Base-by-base conservation (phyloP, 23 tunicate species). In the Styela plicata region DNA sequence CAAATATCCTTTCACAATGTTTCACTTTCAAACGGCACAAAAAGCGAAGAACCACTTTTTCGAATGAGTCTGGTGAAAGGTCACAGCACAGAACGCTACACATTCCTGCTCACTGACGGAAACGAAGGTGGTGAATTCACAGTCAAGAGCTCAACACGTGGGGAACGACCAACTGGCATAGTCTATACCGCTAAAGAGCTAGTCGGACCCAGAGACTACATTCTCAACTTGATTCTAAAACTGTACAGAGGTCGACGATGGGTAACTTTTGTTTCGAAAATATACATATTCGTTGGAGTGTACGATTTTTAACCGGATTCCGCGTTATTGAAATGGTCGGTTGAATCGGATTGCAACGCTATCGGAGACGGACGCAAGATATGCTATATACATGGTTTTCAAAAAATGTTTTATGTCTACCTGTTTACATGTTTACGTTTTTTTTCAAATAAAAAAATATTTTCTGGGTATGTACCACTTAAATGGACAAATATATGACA, bases 1-100 rank as follows among this genome's bases (percentile, higher is more conserved):
- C 97, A 92, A 61, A 87, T 92, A 26, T 82, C 89, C 62, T 80
- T 29, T 69, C 92, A 92, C 85, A 92, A 92, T 80, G 84, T 92
- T 27, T 63, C 92, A 3, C 36, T 87, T 33, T 24, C 74, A n/a
- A 84, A 92, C 69, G 67, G 81, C 69, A 74, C 92, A 22, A 24
- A 69, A 52, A 74, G 34, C 25, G 80, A 87, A 33, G 84, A 83
- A 52, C 73, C 97, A 1, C 69, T 92, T 24, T 92, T 92, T 62
- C 88, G 97, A 7, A 74, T 92, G 86, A 74, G 84, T 36, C 44
- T 87, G 34, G 78, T 82, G 1, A 37, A 44, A 30, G 33, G 75
- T 66, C 69, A 24, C 61, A 80, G 93, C 74, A 80, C 57, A 26
- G 88, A 84, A 65, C 89, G 92, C 27, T 85, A 92, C 67, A 75